phyloP scores from a whole-genome alignment of 1,140 invertebrate genomes.

The Chionoecetes opilio region DNA sequence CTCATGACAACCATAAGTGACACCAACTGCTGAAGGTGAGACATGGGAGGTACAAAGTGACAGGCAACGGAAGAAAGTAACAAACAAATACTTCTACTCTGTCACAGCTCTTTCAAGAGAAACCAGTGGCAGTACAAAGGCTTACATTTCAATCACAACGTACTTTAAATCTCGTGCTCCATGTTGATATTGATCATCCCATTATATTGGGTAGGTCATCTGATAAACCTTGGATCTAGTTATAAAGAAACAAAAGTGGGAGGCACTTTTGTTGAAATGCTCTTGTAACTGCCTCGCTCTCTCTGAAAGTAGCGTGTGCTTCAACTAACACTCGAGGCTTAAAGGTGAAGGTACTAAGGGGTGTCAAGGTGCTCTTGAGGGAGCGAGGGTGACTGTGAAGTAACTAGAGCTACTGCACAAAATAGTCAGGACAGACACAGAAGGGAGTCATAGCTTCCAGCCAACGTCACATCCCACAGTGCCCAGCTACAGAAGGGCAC shows the following conservation, averaged over 20 bases:
- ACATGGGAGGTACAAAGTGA: background rate
- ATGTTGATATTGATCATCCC: background rate
- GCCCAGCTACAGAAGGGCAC: background rate
- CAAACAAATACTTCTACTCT: background rate
- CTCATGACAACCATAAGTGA: background rate
- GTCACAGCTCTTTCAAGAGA: background rate
- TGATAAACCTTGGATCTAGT: background rate
- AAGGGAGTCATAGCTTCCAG: background rate
- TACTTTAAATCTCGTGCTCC: background rate
- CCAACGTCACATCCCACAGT: background rate
- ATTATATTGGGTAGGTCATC: background rate
- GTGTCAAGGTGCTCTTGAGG: background rate
- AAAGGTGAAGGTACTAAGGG: conserved; percentile 27
- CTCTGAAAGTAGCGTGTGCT: background rate
- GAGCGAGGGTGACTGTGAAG: background rate
- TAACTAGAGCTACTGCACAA: background rate
- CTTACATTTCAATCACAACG: background rate
- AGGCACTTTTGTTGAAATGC: background rate
- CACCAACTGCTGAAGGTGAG: background rate
- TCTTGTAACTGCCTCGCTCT: background rate
- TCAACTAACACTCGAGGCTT: background rate
- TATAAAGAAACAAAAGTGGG: background rate
- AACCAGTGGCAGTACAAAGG: background rate
- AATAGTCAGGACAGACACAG: background rate
- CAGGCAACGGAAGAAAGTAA: background rate